Base-by-base conservation (phyloP, 1,140 invertebrate species). In the Asbolus verrucosus region DNA sequence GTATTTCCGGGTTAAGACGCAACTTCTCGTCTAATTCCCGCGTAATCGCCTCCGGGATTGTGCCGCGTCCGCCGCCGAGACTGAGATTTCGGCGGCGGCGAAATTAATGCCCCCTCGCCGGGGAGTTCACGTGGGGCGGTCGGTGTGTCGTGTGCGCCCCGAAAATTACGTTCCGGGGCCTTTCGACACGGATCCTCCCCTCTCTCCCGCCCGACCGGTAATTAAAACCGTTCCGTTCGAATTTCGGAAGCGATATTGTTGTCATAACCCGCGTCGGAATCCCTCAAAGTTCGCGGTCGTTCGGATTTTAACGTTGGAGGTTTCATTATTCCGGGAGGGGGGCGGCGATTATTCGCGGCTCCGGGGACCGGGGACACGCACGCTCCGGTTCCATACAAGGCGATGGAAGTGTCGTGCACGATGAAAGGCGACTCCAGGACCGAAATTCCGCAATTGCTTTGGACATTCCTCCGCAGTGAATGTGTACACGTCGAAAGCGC, bases 11-110 rank as follows among this genome's bases (percentile, higher is more conserved):
- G 19, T 54, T 54, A 54, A 54, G 46, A 54, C 46, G 46, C 27
- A 54, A 54, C 46, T 54, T 54, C 46, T 27, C 46, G 46, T 54
- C 46, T 54, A 54, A 54, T 54, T 54, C 46, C 46, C 46, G 46
- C 46, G 19, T 54, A 54, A 54, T 54, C 46, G 46, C 46, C 46
- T 54, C 46, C 46, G 46, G 46, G 46, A 24, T 54, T 54, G 46
- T 54, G 46, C 18, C 46, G 2, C 46, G 46, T 27, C 46, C 21
- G 24, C 24, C 8, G 3, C 24, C 24, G 24, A 27, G 27, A 54
- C 46, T 54, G 61, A 63, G 61, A 63, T 63, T 63, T 63, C 36
- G 59, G 19, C 59, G 11, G 33, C 16, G 59, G 14, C 59, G 31
- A 62, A 63, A 63, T 63, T 63, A 63, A 63, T 63, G 61, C 61